These are phyloP conservation scores for Lagopus muta DNA, from an alignment of 2,113 vertebrate species.

Conservation along the genomic window DNA sequence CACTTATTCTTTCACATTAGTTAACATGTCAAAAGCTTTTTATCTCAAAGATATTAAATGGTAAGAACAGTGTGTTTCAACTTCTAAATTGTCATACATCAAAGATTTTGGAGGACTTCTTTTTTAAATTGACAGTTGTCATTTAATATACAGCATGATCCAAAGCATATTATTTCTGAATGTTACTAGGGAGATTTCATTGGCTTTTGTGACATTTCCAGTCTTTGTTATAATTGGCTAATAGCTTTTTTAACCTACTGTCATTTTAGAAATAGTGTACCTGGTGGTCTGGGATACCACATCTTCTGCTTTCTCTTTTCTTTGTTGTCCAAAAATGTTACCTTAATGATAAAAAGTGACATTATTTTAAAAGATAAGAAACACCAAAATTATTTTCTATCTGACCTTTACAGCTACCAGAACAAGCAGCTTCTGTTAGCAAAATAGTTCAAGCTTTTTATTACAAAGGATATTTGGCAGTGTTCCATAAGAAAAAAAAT, in stretches of 20 bases:
- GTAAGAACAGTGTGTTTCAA: slow-evolving; percentile 79
- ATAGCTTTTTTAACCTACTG: slow-evolving; percentile 70
- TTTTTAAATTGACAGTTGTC: slow-evolving; percentile 80
- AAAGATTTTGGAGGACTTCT: slow-evolving; percentile 76
- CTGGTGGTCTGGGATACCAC: slow-evolving; percentile 61
- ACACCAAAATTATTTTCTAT: slow-evolving; percentile 79
- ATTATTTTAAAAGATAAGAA: slow-evolving; percentile 82
- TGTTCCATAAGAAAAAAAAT: slow-evolving; percentile 44
- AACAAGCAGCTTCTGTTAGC: slow-evolving; percentile 73
- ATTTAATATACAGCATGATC: slow-evolving; percentile 79
- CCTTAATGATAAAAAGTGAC: slow-evolving; percentile 77
- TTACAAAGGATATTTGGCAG: slow-evolving; percentile 72
- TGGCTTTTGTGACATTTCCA: slow-evolving; percentile 81
- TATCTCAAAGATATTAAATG: slow-evolving; percentile 72
- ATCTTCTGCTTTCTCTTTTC: slow-evolving; percentile 73
- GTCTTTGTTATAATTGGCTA: slow-evolving; percentile 81
- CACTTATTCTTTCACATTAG: slow-evolving; percentile 63
- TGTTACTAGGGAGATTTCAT: slow-evolving; percentile 81
- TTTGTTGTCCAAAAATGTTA: slow-evolving; percentile 75
- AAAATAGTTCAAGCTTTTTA: slow-evolving; percentile 77
- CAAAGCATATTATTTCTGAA: slow-evolving; percentile 82
- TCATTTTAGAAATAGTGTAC: slow-evolving; percentile 61
- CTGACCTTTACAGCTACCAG: slow-evolving; percentile 79
- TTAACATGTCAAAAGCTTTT: slow-evolving; percentile 63
- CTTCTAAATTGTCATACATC: slow-evolving; percentile 77